Base-by-base conservation (phyloP, 2,113 vertebrate species). In the Plecotus auritus region DNA sequence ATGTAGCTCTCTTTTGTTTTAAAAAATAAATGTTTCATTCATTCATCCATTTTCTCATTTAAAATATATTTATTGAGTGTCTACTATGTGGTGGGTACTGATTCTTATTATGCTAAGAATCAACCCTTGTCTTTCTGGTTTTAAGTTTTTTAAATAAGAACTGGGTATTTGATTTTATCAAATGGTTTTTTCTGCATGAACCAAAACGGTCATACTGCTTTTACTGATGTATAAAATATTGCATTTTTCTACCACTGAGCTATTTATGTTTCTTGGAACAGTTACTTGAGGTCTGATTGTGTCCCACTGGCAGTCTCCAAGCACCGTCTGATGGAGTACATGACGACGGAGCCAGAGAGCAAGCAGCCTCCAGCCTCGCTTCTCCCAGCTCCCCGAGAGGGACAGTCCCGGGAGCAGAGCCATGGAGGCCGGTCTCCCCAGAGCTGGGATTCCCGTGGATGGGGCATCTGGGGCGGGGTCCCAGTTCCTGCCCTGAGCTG, bases 371-470 rank as follows among this genome's bases (percentile, higher is more conserved):
- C 9, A 9, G 16, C 4, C n/a, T 22, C 5, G 35, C 61, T 76
- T 67, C 37, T 47, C 40, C n/a, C 5, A 14, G 89, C 22, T 22
- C 9, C 3, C 17, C 0, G 6, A 30, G 49, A 37, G 30, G 5
- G 40, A 7, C 30, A 42, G 70, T 20, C 4, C 49, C n/a, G 35
- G 73, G 73, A 26, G 80, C 1, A 22, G 42, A 9, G 8, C 10
- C 6, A 0, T 0, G 18, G 32, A 40, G 8, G 54, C 5, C 0
- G 5, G 4, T 45, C 47, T 74, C 20, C 69, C 11, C 1, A 18
- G 7, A 0, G 22, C 47, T 1, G 7, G 28, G 7, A 0, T 51
- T 18, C 67, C 84, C 0, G 2, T 0, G 35, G 54, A 40, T 61
- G 20, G 17, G 0, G 35, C 30, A 1, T 13, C 23, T 0, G 22